Percentiles rank a stretch among this genome's conserved stretches.
Evolutionary conservation across 30 jellyfish, hydroid and myxozoan species (phyloP).

Genomic region (Hydra vulgaris): DNA sequence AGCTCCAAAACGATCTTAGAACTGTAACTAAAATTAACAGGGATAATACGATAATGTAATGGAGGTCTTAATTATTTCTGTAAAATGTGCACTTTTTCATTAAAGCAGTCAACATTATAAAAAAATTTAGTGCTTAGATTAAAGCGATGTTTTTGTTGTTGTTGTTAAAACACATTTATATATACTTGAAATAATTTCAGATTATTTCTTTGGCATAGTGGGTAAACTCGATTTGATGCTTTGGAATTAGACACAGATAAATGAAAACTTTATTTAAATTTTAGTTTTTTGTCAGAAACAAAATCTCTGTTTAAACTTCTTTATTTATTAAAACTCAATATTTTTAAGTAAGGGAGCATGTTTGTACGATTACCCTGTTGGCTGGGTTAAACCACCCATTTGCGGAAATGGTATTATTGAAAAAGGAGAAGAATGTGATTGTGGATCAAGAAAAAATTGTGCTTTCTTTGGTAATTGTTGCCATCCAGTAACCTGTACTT

Average conservation of each 20-base stretch:
- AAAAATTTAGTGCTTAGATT: background rate
- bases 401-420: constrained; percentile 50
- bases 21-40: constrained; percentile 2
- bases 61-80: background rate
- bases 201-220: too few relatives aligned
- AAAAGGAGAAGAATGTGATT: constrained; percentile 44
- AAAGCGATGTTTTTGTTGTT: too few relatives aligned
- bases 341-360: constrained; percentile 42
- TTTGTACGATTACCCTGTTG: constrained; percentile 20
- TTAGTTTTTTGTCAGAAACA: too few relatives aligned
- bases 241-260: too few relatives aligned
- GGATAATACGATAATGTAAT: constrained; percentile 2
- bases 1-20: background rate
- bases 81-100: background rate
- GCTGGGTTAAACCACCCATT: background rate
- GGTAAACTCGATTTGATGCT: too few relatives aligned
- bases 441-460: constrained; percentile 31
- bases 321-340: too few relatives aligned
- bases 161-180: too few relatives aligned
- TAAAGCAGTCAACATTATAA: constrained; percentile 3
- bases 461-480: constrained; percentile 24
- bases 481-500: constrained; percentile 22
- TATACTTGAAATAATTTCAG: too few relatives aligned
- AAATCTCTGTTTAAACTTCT: too few relatives aligned
- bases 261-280: too few relatives aligned